These are phyloP conservation scores for Periophthalmus modestus DNA, from an alignment of 2,113 vertebrate genomes.

Conservation along the genomic window DNA sequence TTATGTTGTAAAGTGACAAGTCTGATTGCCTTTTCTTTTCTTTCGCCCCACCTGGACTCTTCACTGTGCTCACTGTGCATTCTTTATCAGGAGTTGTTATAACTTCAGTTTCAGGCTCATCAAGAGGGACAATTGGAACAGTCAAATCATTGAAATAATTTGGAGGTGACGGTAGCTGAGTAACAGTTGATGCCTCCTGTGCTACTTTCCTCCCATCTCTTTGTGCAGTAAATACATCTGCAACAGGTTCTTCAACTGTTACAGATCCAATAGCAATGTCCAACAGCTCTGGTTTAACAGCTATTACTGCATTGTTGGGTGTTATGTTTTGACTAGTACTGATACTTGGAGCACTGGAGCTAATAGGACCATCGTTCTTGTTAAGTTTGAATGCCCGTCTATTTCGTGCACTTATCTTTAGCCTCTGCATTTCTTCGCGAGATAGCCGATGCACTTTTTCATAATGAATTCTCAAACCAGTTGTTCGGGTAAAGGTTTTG, in stretches of 20 bases:
- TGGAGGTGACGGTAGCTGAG: constrained; percentile 56
- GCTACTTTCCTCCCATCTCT: constrained; percentile 18
- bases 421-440: constrained; percentile 88
- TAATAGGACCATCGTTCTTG: constrained; percentile 21
- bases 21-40: constrained; percentile 34
- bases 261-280: constrained; percentile 66
- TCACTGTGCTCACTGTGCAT: constrained; percentile 38
- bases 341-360: constrained; percentile 14
- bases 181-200: constrained; percentile 57
- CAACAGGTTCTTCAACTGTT: constrained; percentile 30
- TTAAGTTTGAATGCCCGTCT: constrained; percentile 76
- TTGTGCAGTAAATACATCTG: constrained; percentile 26
- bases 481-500: constrained; percentile 98
- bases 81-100: constrained; percentile 45
- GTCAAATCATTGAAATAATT: constrained; percentile 43
- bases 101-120: constrained; percentile 18
- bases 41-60: constrained; percentile 42
- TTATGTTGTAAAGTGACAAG: constrained; percentile 32
- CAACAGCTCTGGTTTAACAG: constrained; percentile 70
- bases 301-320: constrained; percentile 10
- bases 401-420: constrained; percentile 81
- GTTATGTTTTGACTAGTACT: constrained; percentile 2
- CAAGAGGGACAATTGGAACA: constrained; percentile 15
- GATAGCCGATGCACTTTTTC: constrained; percentile 94
- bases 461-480: constrained; percentile 96